A percentile compares a stretch with the other conserved stretches of the same genome.
Conservation (phyloP, 2,797 vertebrate genomes). For the Chelon labrosus region DNA sequence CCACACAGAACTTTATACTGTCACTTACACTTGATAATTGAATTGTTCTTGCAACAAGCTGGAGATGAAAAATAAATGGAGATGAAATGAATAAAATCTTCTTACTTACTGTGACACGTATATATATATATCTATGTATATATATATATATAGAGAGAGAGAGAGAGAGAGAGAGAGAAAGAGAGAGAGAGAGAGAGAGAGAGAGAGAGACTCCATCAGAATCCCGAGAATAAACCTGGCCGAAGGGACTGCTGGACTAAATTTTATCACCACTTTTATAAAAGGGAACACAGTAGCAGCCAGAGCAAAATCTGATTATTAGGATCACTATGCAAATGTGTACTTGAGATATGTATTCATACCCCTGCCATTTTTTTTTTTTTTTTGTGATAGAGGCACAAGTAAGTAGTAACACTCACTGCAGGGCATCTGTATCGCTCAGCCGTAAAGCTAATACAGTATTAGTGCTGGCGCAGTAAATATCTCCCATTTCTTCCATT, state of each 20-base stretch:
- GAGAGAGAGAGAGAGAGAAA: too few species aligned
- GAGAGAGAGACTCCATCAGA: slow-evolving; percentile 33
- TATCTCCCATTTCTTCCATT: slow-evolving; percentile 16
- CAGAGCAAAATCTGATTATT: slow-evolving; percentile 82
- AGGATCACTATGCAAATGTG: slow-evolving; percentile 79
- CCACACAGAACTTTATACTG: slow-evolving; percentile 38
- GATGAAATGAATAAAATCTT: neutral
- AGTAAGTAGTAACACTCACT: slow-evolving; percentile 60
- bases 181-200: too few species aligned
- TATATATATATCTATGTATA: neutral
- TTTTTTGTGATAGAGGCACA: slow-evolving; percentile 51
- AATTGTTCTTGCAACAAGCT: slow-evolving; percentile 24
- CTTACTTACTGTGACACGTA: neutral
- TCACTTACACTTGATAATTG: slow-evolving; percentile 45
- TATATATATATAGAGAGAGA: neutral
- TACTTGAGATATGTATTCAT: slow-evolving; percentile 55
- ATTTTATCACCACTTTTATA: slow-evolving; percentile 73
- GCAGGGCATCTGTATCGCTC: slow-evolving; percentile 59
- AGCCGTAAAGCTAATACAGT: slow-evolving; percentile 40
- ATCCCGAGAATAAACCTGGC: slow-evolving; percentile 65
- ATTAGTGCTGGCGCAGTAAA: slow-evolving; percentile 51
- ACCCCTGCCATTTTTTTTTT: slow-evolving; percentile 51
- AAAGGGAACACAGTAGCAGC: slow-evolving; percentile 74
- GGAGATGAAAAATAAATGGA: slow-evolving; percentile 18
- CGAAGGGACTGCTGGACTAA: slow-evolving; percentile 63